phyloP scores from a whole-genome alignment of 2,888 invertebrate species.

The Sipunculus nudus region DNA sequence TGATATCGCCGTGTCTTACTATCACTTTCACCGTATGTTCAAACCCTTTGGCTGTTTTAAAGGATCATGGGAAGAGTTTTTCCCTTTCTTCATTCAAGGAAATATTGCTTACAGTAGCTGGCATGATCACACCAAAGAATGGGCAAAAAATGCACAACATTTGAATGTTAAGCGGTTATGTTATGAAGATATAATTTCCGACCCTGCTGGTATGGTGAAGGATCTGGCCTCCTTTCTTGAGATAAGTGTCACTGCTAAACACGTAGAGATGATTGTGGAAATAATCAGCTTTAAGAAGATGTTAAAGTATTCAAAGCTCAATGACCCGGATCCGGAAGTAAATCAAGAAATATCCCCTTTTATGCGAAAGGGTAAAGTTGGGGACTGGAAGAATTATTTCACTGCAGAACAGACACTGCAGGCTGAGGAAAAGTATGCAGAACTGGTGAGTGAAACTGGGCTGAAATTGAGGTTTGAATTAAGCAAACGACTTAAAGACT shows the following conservation, averaged over 20 bases:
- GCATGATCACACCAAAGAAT: slow-evolving; percentile 13
- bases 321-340: too few species aligned
- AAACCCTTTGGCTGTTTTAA: slow-evolving; percentile 7
- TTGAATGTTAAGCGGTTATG: slow-evolving; percentile 6
- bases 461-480: too few species aligned
- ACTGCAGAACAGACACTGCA: too few species aligned
- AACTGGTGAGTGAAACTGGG: too few species aligned
- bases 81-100: slow-evolving; percentile 4
- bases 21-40: slow-evolving; percentile 21
- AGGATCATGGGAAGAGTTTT: slow-evolving; percentile 22
- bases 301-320: too few species aligned
- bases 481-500: too few species aligned
- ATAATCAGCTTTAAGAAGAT: slow-evolving; percentile 9
- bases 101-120: slow-evolving; percentile 13
- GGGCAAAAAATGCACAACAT: slow-evolving; percentile 14
- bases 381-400: too few species aligned
- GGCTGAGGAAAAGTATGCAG: too few species aligned
- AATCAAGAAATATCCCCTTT: too few species aligned
- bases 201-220: slow-evolving; percentile 9
- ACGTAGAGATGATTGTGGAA: slow-evolving; percentile 10
- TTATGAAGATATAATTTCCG: slow-evolving; percentile 25
- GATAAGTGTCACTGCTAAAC: slow-evolving; percentile 5
- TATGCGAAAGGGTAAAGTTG: too few species aligned
- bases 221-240: slow-evolving; percentile 17
- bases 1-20: slow-evolving; percentile 21